Percentiles rank a stretch among this genome's conserved stretches.
Conservation (phyloP, 2,888 invertebrate genomes). For the Ophioninae sp. region DNA sequence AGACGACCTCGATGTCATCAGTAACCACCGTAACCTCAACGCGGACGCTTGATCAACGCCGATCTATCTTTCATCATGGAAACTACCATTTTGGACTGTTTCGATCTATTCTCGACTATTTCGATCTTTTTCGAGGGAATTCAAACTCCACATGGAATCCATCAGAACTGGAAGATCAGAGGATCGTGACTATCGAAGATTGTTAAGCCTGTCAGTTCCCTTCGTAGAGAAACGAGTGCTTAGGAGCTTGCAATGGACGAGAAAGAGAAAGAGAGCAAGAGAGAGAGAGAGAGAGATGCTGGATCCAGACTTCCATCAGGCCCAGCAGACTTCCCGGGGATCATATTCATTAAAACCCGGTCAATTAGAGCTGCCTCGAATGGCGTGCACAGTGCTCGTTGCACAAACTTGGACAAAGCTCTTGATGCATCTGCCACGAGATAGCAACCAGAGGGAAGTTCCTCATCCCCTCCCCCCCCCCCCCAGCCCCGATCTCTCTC, state of each 20-base stretch:
- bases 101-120: too few species aligned
- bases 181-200: constrained; percentile 39
- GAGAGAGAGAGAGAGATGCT: constrained; percentile 8
- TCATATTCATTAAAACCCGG: constrained; percentile 74
- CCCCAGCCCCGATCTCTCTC: too few species aligned
- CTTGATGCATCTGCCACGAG: constrained; percentile 48
- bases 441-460: constrained; percentile 34
- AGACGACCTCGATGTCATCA: constrained; percentile 48
- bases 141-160: too few species aligned
- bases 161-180: not conserved
- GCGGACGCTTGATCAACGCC: not conserved
- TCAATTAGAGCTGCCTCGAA: constrained; percentile 72
- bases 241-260: constrained; percentile 30
- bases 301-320: constrained; percentile 31
- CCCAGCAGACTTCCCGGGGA: constrained; percentile 51
- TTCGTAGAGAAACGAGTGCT: constrained; percentile 29
- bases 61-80: not conserved
- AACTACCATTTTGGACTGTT: too few species aligned
- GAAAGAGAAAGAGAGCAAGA: not conserved
- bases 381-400: constrained; percentile 66
- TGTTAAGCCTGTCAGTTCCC: constrained; percentile 31
- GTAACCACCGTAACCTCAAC: constrained; percentile 1
- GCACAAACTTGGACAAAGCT: constrained; percentile 68
- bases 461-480: constrained; percentile 1
- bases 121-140: too few species aligned